Evolutionary conservation across 1,140 invertebrate genomes (phyloP).

Genomic region (Apis florea): DNA sequence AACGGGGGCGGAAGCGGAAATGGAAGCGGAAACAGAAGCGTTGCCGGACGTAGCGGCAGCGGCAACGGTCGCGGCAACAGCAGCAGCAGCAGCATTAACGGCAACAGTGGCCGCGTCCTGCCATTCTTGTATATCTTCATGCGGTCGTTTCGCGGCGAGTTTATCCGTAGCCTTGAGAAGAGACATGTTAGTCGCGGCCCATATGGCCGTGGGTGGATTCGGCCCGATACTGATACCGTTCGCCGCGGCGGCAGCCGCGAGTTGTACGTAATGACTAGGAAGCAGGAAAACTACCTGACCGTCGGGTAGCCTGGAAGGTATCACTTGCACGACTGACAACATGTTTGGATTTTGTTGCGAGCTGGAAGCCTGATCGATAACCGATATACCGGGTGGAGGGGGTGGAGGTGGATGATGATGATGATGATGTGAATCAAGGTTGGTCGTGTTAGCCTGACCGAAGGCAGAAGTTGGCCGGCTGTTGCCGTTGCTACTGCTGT

Average conservation of each 20-base stretch:
- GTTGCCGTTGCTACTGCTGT: constrained; percentile 25
- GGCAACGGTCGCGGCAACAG: constrained; percentile 1
- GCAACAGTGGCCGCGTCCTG: constrained; percentile 47
- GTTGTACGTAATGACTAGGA: constrained; percentile 81
- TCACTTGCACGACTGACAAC: constrained; percentile 79
- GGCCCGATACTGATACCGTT: constrained; percentile 79
- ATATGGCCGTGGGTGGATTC: constrained; percentile 78
- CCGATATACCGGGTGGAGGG: constrained; percentile 53
- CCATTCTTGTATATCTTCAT: constrained; percentile 68
- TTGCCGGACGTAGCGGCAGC: constrained; percentile 26
- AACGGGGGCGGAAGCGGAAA: constrained; percentile 33
- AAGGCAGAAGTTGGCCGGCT: constrained; percentile 76
- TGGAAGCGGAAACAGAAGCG: constrained; percentile 43
- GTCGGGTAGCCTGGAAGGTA: constrained; percentile 81
- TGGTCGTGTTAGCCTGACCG: constrained; percentile 69
- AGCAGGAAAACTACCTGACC: constrained; percentile 82
- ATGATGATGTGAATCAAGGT: constrained; percentile 63
- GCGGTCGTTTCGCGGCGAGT: constrained; percentile 74
- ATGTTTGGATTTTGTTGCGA: constrained; percentile 76
- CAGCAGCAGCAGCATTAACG: constrained; percentile 18
- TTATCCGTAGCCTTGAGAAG: constrained; percentile 78
- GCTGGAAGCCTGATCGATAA: constrained; percentile 72
- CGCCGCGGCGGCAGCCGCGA: constrained; percentile 78
- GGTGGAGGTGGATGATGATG: constrained; percentile 53
- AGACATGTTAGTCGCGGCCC: constrained; percentile 79